phyloP scores from a whole-genome alignment of 2,888 invertebrate genomes.

The Tipula confusa region DNA sequence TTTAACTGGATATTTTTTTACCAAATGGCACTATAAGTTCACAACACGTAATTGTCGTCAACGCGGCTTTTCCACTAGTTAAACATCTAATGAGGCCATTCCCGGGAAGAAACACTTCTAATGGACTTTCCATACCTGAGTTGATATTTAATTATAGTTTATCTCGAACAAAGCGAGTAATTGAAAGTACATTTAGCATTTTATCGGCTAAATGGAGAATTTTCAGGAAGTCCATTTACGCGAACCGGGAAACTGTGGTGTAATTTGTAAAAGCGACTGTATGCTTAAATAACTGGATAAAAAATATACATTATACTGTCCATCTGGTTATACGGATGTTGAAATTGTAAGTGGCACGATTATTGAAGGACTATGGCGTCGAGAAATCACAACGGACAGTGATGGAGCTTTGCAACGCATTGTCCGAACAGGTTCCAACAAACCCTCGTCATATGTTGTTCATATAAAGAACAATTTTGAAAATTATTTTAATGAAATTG shows the following conservation, averaged over 20 bases:
- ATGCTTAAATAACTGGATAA: neutral
- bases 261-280: neutral
- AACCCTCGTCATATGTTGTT: no score
- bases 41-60: conserved; percentile 34
- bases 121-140: neutral
- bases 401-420: no score
- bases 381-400: no score
- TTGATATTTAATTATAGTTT: conserved; percentile 33
- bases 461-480: no score
- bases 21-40: conserved; percentile 30
- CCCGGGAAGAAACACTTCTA: conserved; percentile 28
- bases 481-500: no score
- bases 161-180: conserved; percentile 32
- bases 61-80: conserved; percentile 33
- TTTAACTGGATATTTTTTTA: conserved; percentile 28
- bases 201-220: neutral
- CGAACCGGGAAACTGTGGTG: neutral
- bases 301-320: no score
- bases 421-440: no score
- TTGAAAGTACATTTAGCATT: conserved; percentile 35
- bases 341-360: no score
- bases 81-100: conserved; percentile 33
- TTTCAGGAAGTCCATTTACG: neutral
- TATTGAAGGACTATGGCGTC: no score
- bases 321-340: no score